Percentiles rank a stretch among this genome's conserved stretches.
Evolutionary conservation across 2,888 invertebrate species (phyloP).

Genomic region (Barypeithes pellucidus): DNA sequence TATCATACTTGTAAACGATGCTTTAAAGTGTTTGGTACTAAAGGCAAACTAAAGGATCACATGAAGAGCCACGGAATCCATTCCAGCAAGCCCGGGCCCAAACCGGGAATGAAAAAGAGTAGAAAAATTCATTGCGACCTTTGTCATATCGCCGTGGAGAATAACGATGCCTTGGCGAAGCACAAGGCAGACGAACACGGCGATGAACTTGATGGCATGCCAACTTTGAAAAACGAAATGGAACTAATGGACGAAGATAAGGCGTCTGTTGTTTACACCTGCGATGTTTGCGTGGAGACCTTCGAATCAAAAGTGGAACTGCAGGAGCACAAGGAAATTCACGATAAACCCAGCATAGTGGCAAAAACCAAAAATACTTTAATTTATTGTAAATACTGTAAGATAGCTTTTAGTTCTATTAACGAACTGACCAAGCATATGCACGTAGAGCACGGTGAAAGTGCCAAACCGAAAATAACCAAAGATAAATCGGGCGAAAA

Average conservation of each 20-base stretch:
- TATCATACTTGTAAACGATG: constrained; percentile 71
- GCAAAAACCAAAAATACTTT: constrained; percentile 39
- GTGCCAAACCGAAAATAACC: constrained; percentile 53
- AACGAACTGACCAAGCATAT: constrained; percentile 64
- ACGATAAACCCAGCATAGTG: constrained; percentile 48
- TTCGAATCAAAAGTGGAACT: constrained; percentile 69
- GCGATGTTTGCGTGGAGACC: constrained; percentile 69
- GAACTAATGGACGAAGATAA: constrained; percentile 52
- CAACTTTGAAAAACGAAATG: constrained; percentile 53
- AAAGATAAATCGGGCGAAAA: constrained; percentile 53
- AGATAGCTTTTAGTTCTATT: constrained; percentile 62
- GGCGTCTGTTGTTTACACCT: constrained; percentile 64
- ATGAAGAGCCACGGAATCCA: constrained; percentile 71
- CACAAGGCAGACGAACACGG: constrained; percentile 73
- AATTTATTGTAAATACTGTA: constrained; percentile 67
- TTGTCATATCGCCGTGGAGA: constrained; percentile 77
- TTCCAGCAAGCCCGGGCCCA: constrained; percentile 63
- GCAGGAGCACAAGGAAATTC: constrained; percentile 68
- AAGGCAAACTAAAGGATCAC: constrained; percentile 69
- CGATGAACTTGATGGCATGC: constrained; percentile 49
- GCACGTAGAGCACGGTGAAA: constrained; percentile 64
- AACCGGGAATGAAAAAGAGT: constrained; percentile 55
- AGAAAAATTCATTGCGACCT: constrained; percentile 75
- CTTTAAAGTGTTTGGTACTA: constrained; percentile 71
- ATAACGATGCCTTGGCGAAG: constrained; percentile 72